Conservation (phyloP, 2,797 vertebrate species). For the Chiroxiphia lanceolata region DNA sequence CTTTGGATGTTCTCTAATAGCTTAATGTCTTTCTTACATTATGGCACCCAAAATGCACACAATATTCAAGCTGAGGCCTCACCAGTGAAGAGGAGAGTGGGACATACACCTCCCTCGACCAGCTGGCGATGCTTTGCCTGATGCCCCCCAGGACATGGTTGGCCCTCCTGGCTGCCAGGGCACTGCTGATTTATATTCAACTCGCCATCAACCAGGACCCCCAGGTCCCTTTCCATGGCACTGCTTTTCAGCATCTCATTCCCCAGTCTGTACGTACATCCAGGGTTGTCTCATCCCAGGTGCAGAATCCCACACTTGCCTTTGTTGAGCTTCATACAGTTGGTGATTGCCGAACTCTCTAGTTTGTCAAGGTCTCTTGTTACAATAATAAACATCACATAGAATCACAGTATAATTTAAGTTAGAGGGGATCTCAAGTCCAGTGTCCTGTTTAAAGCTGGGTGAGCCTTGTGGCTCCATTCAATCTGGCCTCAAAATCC, state of each 20-base stretch:
- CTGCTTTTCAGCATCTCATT: neutral
- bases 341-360: neutral
- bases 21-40: neutral
- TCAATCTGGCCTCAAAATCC: neutral
- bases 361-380: neutral
- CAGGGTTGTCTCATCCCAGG: neutral
- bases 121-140: accelerated
- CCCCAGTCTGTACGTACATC: neutral
- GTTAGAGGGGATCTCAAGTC: neutral
- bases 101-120: neutral
- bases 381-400: neutral
- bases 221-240: neutral
- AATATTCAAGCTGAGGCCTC: accelerated
- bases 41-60: neutral
- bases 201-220: accelerated
- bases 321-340: neutral
- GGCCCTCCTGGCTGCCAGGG: neutral
- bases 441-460: neutral
- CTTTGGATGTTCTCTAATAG: accelerated
- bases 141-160: accelerated
- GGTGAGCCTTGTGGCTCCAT: neutral
- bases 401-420: neutral
- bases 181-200: neutral
- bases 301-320: neutral
- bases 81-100: accelerated